These are phyloP conservation scores for Neodiprion fabricii DNA, from an alignment of 1,140 invertebrate genomes.

Conservation along the genomic window DNA sequence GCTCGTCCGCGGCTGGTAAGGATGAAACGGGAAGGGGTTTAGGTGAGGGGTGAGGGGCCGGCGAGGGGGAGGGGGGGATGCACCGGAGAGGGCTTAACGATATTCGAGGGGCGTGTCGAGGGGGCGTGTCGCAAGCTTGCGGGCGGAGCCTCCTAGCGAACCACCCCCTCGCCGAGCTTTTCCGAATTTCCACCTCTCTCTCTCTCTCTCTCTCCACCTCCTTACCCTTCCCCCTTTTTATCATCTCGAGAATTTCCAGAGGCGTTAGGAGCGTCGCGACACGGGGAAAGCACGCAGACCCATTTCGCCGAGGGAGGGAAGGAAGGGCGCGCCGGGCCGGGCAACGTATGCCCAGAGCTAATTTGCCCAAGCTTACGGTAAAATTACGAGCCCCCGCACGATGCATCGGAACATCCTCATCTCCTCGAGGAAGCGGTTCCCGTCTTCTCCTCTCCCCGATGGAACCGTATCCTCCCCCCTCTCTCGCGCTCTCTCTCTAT, in stretches of 20 bases:
- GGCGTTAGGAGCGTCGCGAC: conserved; percentile 20
- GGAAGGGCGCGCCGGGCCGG: conserved; percentile 22
- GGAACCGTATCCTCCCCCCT: neutral
- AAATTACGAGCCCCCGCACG: conserved; percentile 51
- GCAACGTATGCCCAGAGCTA: conserved; percentile 56
- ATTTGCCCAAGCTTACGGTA: conserved; percentile 54
- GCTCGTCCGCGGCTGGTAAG: conserved; percentile 31
- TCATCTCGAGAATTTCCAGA: conserved; percentile 27
- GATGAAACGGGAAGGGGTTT: conserved; percentile 27
- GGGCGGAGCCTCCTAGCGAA: conserved; percentile 52
- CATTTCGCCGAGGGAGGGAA: conserved; percentile 32
- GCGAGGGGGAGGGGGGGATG: conserved; percentile 41
- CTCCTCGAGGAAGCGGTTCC: conserved; percentile 5
- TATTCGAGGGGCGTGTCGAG: conserved; percentile 39
- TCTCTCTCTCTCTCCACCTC: conserved; percentile 28
- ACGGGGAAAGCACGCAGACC: neutral
- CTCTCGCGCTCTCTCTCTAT: neutral
- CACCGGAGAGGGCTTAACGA: conserved; percentile 15
- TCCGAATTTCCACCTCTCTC: conserved; percentile 27
- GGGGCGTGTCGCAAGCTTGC: conserved; percentile 47
- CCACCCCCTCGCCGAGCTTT: conserved; percentile 53
- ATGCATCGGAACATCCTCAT: conserved; percentile 51
- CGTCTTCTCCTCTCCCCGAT: neutral
- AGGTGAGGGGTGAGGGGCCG: conserved; percentile 22
- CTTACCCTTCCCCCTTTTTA: conserved; percentile 29